phyloP scores from a whole-genome alignment of 2,888 invertebrate genomes.

The Chymomyza caudatula region DNA sequence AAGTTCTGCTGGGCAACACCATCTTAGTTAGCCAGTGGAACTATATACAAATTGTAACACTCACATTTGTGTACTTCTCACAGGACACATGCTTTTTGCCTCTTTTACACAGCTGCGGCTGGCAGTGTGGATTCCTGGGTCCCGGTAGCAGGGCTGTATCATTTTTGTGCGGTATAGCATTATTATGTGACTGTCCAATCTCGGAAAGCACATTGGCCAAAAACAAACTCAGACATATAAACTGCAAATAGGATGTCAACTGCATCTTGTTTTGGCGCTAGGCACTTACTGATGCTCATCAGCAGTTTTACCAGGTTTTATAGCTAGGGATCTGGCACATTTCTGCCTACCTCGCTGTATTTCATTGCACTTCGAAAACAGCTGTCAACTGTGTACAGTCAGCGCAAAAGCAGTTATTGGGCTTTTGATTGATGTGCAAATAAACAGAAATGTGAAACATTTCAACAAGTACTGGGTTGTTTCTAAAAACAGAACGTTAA shows the following conservation, averaged over 20 bases:
- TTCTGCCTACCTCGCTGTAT: not conserved
- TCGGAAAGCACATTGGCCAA: not conserved
- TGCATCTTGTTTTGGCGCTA: not conserved
- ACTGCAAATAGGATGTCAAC: not conserved
- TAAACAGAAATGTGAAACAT: not conserved
- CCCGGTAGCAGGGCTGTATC: slow-evolving; percentile 16
- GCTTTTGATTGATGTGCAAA: not conserved
- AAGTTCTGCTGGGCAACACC: slow-evolving; percentile 9
- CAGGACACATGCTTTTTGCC: slow-evolving; percentile 56
- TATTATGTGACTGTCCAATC: not conserved
- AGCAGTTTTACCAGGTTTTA: not conserved
- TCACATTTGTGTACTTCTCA: slow-evolving; percentile 27
- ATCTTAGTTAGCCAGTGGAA: not conserved
- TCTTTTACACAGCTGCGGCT: slow-evolving; percentile 33
- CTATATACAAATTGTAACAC: not conserved
- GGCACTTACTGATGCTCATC: not conserved
- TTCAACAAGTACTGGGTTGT: not conserved
- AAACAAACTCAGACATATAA: not conserved
- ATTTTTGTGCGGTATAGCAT: not conserved
- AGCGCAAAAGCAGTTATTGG: not conserved
- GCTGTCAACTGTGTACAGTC: not conserved
- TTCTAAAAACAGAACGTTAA: not conserved
- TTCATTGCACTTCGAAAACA: not conserved
- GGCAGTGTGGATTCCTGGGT: slow-evolving; percentile 43
- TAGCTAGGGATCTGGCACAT: not conserved